Percentiles rank a stretch among this genome's conserved stretches.
These are phyloP conservation scores for Lottia gigantea DNA, from an alignment of 2,888 invertebrate species.

Conservation along the genomic window DNA sequence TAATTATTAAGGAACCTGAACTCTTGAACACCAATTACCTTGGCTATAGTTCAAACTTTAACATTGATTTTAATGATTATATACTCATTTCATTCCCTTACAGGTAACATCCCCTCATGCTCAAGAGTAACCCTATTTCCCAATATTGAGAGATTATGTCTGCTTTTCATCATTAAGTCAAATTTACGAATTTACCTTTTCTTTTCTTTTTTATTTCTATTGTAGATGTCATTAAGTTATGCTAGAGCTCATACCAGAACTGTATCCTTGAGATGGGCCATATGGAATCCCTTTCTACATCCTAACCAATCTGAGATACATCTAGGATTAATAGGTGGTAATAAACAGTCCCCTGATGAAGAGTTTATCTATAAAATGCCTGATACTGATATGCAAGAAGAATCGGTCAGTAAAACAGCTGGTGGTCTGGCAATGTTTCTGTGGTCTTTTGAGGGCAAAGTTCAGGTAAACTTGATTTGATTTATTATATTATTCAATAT, in stretches of 20 bases:
- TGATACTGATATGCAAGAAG: constrained; percentile 52
- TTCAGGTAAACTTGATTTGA: constrained; percentile 15
- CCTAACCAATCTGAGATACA: constrained; percentile 47
- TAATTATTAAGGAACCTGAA: too few relatives aligned
- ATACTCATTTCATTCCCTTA: too few relatives aligned
- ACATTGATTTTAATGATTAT: too few relatives aligned
- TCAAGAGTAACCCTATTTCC: too few relatives aligned
- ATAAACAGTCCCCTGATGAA: constrained; percentile 65
- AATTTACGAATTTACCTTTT: not conserved
- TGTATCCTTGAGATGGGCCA: constrained; percentile 68
- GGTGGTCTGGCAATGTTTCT: constrained; percentile 52
- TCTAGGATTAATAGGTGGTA: constrained; percentile 66
- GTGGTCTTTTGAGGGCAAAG: constrained; percentile 45
- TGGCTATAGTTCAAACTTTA: too few relatives aligned
- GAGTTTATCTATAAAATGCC: constrained; percentile 67
- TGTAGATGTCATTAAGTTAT: constrained; percentile 41
- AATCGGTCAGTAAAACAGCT: constrained; percentile 41
- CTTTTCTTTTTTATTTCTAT: not conserved
- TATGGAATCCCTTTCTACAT: constrained; percentile 67
- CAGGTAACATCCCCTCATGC: too few relatives aligned
- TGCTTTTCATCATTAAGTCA: too few relatives aligned
- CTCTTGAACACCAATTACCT: too few relatives aligned
- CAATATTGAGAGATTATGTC: too few relatives aligned
- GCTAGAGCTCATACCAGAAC: constrained; percentile 51
- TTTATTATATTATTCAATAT: too few relatives aligned